Conservation (phyloP, 2,888 invertebrate species). For the Drosophila vallismaia region DNA sequence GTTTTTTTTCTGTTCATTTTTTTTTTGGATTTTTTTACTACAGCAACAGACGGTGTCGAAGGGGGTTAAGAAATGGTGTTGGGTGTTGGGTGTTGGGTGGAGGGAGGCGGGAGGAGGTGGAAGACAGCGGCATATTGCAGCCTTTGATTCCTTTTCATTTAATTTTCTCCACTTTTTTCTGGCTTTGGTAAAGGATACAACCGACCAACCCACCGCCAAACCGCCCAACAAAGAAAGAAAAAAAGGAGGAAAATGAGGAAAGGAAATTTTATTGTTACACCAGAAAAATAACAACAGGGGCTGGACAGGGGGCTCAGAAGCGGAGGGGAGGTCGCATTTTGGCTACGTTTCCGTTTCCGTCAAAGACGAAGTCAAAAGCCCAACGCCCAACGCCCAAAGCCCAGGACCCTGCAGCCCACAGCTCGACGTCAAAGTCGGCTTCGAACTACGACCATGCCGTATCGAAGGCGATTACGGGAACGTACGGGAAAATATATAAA, state of each 20-base stretch:
- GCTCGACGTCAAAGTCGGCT: constrained; percentile 21
- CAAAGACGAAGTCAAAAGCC: constrained; percentile 49
- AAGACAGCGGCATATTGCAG: constrained; percentile 65
- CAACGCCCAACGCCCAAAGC: neutral
- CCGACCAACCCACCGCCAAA: neutral
- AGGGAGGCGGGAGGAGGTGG: constrained; percentile 17
- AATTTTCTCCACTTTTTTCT: constrained; percentile 22
- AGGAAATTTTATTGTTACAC: constrained; percentile 70
- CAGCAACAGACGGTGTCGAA: constrained; percentile 42
- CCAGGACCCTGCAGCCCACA: too few relatives aligned
- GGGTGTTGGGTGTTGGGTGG: neutral
- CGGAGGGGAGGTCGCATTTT: constrained; percentile 67
- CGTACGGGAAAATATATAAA: constrained; percentile 7
- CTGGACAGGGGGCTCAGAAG: neutral
- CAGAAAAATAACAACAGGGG: constrained; percentile 71
- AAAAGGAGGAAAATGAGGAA: constrained; percentile 46
- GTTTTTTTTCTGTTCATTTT: constrained; percentile 1
- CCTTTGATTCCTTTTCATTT: constrained; percentile 66
- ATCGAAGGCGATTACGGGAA: constrained; percentile 68
- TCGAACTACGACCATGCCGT: constrained; percentile 36
- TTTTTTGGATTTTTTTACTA: constrained; percentile 41
- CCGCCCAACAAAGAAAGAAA: constrained; percentile 1
- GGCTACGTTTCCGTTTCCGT: constrained; percentile 77
- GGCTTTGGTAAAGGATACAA: constrained; percentile 25
- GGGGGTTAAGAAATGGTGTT: neutral